These are phyloP conservation scores for Lamellibrachia columna DNA, from an alignment of 2,888 invertebrate species.

Conservation along the genomic window DNA sequence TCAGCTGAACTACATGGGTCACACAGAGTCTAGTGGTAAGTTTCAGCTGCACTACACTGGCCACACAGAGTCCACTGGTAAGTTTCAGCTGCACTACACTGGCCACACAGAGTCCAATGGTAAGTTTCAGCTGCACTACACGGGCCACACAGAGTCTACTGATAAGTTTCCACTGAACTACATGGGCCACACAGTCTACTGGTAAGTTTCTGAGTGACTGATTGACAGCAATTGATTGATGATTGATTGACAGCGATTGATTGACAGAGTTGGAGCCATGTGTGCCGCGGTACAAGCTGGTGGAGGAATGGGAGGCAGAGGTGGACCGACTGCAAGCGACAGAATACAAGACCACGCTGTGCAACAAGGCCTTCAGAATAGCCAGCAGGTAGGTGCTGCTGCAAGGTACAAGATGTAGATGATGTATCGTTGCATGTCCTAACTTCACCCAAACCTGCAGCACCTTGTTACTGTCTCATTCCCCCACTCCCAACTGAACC, in stretches of 20 bases:
- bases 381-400: not conserved
- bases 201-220: not conserved
- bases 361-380: constrained; percentile 23
- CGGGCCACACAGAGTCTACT: not conserved
- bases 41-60: not conserved
- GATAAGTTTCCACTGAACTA: constrained; percentile 67
- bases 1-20: constrained; percentile 66
- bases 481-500: too few species aligned
- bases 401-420: not conserved
- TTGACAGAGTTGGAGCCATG: not conserved
- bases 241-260: not conserved
- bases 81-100: too few species aligned
- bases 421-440: not conserved
- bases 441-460: too few species aligned
- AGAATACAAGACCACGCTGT: constrained; percentile 28
- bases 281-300: constrained; percentile 17
- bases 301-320: constrained; percentile 30
- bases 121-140: constrained; percentile 66
- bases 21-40: not conserved
- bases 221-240: not conserved
- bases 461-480: too few species aligned
- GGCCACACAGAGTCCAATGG: too few species aligned
- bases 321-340: constrained; percentile 28
- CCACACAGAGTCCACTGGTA: too few species aligned
- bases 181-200: not conserved